Conservation (phyloP, 2,888 invertebrate species). For the Spodoptera picta region DNA sequence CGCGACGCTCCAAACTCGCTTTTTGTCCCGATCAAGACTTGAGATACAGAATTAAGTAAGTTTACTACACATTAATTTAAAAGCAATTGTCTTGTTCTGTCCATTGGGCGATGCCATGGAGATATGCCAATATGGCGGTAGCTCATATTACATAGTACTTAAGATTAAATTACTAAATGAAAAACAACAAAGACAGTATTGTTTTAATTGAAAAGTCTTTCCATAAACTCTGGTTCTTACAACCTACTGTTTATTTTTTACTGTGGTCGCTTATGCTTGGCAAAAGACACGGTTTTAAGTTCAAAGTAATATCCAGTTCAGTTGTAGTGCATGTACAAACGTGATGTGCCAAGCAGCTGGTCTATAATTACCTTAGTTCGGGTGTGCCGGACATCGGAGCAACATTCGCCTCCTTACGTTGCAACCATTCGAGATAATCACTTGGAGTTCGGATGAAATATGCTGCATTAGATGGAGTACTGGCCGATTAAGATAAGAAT, state of each 20-base stretch:
- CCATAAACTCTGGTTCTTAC: not conserved
- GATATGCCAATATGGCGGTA: conserved; percentile 33
- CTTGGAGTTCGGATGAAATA: conserved; percentile 42
- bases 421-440: conserved; percentile 50
- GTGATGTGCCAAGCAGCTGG: conserved; percentile 60
- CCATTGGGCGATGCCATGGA: conserved; percentile 33
- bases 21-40: conserved; percentile 48
- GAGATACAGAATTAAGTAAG: conserved; percentile 40
- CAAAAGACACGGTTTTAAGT: conserved; percentile 21
- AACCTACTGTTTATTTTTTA: conserved; percentile 3
- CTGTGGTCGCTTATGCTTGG: conserved; percentile 7
- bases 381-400: conserved; percentile 58
- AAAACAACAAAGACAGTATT: conserved; percentile 12
- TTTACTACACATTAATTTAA: conserved; percentile 31
- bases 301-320: conserved; percentile 35
- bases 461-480: conserved; percentile 20
- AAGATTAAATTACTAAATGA: conserved; percentile 18
- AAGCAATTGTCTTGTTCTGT: conserved; percentile 35
- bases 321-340: conserved; percentile 29
- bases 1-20: conserved; percentile 43
- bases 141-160: conserved; percentile 30
- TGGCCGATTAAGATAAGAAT: conserved; percentile 15
- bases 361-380: conserved; percentile 59
- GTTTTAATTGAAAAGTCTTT: conserved; percentile 24
- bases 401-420: conserved; percentile 51